Percentiles rank a stretch among this genome's conserved stretches.
phyloP scores from a whole-genome alignment of 2,888 invertebrate species.

The Lucinisca nassula region DNA sequence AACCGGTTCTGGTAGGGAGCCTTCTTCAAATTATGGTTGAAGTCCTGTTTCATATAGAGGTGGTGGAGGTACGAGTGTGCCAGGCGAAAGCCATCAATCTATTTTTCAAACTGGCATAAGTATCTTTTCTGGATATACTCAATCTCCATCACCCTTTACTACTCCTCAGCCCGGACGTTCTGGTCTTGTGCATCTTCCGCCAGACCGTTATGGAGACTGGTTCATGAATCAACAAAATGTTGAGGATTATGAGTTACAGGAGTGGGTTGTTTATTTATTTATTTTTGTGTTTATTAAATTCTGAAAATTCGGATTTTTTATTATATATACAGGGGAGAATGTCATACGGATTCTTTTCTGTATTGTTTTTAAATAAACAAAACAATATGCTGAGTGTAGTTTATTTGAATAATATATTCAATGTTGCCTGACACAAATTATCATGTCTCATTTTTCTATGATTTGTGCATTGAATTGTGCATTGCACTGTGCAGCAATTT shows the following conservation, averaged over 20 bases:
- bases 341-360: conserved; percentile 18
- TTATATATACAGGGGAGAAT: neutral
- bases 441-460: neutral
- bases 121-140: too few species aligned
- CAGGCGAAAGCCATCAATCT: too few species aligned
- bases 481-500: too few species aligned
- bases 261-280: neutral
- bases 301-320: neutral
- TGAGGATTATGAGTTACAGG: neutral
- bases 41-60: neutral
- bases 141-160: too few species aligned
- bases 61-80: neutral
- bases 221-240: neutral
- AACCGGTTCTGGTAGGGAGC: too few species aligned
- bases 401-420: neutral
- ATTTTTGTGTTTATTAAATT: neutral
- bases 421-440: neutral
- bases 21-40: too few species aligned
- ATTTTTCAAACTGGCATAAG: neutral
- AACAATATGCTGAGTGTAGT: neutral
- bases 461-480: neutral
- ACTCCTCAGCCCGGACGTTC: neutral
- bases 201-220: neutral
- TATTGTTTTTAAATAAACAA: neutral
- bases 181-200: neutral